Evolutionary conservation across 2,113 vertebrate species (phyloP), one percentile per base, ranked within the genome.

Genomic region (Onychostruthus taczanowskii): DNA sequence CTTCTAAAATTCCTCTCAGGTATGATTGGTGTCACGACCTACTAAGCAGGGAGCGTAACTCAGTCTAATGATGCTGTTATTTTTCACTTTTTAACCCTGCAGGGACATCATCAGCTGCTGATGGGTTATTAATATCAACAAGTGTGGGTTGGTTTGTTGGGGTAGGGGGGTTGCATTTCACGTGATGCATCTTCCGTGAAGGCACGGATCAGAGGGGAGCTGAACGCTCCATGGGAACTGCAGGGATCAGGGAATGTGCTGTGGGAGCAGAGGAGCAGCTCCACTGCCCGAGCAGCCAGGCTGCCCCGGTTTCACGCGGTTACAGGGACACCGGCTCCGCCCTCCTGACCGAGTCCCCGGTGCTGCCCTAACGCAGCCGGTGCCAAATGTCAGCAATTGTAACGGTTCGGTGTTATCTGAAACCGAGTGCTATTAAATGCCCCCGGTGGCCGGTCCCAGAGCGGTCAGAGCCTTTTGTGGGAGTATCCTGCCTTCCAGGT

Each of bases 331-430:
- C 41, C 0, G 2, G 13, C 63, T 53, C 7, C 17, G 31, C 47
- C 63, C 58, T 31, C 6, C 26, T 58, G 86, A 44, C 55, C 6
- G 0, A 62, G 84, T 39, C 64, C 79, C 66, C 8, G 0, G 2
- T 41, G 91, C 89, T 89, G 68, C 33, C 86, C 77, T 59, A n/a
- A 43, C 3, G 2, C 27, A 63, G 73, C 13, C 19, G 33, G 80
- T 82, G 77, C 91, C 87, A 87, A 79, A 79, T 26, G 58, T 73
- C 91, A 95, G 59, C 78, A 23, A 64, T 41, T 84, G 81, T 91
- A 87, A 72, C 26, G 8, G 7, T 78, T 52, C 26, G 14, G 62
- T 58, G 91, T 91, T 73, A 73, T 4, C 94, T 89, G 78, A 73
- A 91, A 73, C 78, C 78, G 7, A 68, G 91, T 8, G 91, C 74